Percentiles rank a stretch among this genome's conserved stretches.
Conservation (phyloP, 1,140 invertebrate species). For the Bursaphelenchus mucronatus region DNA sequence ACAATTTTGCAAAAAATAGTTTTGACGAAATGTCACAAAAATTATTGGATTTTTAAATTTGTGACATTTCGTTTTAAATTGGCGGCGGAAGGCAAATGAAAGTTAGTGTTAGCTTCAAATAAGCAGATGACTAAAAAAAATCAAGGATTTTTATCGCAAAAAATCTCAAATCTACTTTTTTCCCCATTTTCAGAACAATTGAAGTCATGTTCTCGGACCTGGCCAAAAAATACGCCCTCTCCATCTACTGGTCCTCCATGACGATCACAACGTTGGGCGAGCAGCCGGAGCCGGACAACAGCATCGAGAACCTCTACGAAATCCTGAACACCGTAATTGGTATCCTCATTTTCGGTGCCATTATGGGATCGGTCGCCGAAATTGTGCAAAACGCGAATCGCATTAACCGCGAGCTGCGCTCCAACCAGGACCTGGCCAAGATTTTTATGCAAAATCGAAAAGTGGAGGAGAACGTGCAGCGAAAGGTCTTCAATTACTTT, state of each 20-base stretch:
- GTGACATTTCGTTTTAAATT: no score
- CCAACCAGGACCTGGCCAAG: slow-evolving; percentile 21
- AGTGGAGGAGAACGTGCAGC: slow-evolving; percentile 21
- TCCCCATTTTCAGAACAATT: background rate
- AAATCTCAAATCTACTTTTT: no score
- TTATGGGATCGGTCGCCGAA: slow-evolving; percentile 24
- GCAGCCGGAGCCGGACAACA: slow-evolving; percentile 27
- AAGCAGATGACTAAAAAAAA: no score
- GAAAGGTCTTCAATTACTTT: slow-evolving; percentile 27
- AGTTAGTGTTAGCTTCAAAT: no score
- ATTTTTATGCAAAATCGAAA: slow-evolving; percentile 25
- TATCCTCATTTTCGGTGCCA: slow-evolving; percentile 23
- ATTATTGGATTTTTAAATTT: no score
- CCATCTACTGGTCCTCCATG: slow-evolving; percentile 27
- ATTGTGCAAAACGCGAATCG: slow-evolving; percentile 21
- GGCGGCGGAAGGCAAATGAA: no score
- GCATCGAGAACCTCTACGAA: slow-evolving; percentile 15
- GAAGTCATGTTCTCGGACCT: background rate
- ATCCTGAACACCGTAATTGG: slow-evolving; percentile 25
- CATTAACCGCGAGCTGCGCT: slow-evolving; percentile 9
- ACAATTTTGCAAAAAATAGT: no score
- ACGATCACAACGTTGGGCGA: slow-evolving; percentile 23
- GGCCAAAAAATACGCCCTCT: slow-evolving; percentile 23
- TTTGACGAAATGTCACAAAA: no score
- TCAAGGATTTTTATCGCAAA: no score